Conservation (phyloP, 2,797 vertebrate species). For the Tenualosa ilisha region DNA sequence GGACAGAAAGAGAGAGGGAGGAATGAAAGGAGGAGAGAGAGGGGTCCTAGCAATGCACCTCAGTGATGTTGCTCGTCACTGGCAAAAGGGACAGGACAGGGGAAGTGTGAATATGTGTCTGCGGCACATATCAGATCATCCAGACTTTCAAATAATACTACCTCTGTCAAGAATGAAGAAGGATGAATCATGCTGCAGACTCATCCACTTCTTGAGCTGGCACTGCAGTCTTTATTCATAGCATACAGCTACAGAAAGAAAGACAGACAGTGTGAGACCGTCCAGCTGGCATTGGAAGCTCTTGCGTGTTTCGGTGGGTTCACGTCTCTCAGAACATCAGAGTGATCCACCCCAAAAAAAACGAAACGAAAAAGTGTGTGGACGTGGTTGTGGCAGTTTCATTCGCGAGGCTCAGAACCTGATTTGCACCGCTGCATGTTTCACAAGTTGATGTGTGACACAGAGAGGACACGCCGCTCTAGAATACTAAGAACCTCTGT, state of each 20-base stretch:
- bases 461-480: background rate
- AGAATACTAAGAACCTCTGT: slow-evolving; percentile 12
- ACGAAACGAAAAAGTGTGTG: background rate
- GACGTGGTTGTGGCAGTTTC: background rate
- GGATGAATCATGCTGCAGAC: slow-evolving; percentile 3
- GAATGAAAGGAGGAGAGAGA: too few relatives aligned
- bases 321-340: background rate
- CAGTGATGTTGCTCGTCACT: background rate
- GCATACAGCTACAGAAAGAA: background rate
- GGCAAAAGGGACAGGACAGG: background rate
- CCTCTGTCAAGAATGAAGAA: background rate
- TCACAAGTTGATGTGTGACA: background rate
- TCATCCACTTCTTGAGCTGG: background rate
- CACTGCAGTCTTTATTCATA: background rate
- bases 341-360: background rate
- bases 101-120: background rate
- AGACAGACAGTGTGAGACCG: background rate
- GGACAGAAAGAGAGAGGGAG: background rate
- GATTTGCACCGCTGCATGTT: background rate
- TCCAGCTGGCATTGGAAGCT: background rate
- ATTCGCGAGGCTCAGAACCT: background rate
- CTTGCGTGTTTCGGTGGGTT: background rate
- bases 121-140: background rate
- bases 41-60: background rate
- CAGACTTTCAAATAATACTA: background rate